Conservation (phyloP, 2,888 invertebrate species). For the Strigamia maritima region DNA sequence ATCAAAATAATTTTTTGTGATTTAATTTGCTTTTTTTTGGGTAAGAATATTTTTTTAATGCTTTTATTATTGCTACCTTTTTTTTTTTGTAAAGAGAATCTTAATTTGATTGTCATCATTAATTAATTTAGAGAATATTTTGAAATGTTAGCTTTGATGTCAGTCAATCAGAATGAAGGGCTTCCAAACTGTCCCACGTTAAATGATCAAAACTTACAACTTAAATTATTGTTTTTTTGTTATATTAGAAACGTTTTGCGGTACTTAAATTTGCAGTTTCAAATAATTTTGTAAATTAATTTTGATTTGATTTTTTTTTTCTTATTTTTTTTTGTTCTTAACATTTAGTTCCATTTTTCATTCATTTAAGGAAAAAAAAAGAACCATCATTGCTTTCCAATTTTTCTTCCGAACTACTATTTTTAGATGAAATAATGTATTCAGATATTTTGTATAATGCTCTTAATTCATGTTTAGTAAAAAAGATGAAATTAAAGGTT, state of each 20-base stretch:
- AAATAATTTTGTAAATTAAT: constrained; percentile 1
- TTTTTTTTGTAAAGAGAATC: constrained; percentile 7
- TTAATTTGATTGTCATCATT: background rate
- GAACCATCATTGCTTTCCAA: background rate
- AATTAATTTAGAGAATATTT: background rate
- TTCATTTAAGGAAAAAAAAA: background rate
- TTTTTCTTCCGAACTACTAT: constrained; percentile 1
- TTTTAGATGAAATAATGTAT: constrained; percentile 10
- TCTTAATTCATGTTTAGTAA: constrained; percentile 15
- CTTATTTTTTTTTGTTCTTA: background rate
- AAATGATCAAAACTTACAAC: background rate
- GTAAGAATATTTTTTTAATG: background rate
- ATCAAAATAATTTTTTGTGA: constrained; percentile 5
- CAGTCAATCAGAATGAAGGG: background rate
- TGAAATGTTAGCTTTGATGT: background rate
- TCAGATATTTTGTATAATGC: constrained; percentile 15
- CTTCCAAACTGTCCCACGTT: background rate
- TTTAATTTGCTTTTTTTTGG: background rate
- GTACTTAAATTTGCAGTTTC: background rate
- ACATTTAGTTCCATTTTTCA: background rate
- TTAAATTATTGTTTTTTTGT: background rate
- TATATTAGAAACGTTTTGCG: background rate
- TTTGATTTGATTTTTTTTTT: background rate
- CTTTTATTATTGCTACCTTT: background rate
- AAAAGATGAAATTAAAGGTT: background rate